Base-by-base conservation (phyloP, 2,888 invertebrate species). In the Melieria picta region DNA sequence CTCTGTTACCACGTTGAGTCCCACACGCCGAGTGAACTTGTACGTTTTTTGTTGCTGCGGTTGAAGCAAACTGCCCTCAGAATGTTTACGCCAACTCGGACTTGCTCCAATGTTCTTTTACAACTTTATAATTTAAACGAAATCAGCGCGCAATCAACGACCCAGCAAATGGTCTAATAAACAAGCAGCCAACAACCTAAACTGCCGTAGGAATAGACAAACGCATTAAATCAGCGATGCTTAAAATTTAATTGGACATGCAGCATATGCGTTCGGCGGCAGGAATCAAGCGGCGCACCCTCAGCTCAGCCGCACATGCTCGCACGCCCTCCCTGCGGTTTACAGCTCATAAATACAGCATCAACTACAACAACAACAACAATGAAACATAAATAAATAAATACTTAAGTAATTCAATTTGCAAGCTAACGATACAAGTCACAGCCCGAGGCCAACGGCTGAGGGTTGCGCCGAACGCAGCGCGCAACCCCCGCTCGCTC, bases 341-440 rank as follows among this genome's bases (percentile, higher is more conserved):
- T 30, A 30, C 30, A 30, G 30, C 30, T 30, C 30, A 30, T 30
- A 30, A 30, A 30, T 30, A 57, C 11, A 42, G 67, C 50, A 50
- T 42, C 69, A 61, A 55, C 46, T 16, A 13, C 63, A 30, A 57
- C 11, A 46, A 63, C 48, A 61, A 46, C 65, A 61, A 43, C 65
- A 60, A 65, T 60, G 58, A 30, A 75, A 78, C 72, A 75, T 74
- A 76, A 77, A 72, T 76, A 78, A 77, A 77, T 77, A 76, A 75
- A 76, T 76, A 73, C 74, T 72, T 73, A 74, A 77, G 75, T 78
- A 78, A 78, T 78, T 77, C 77, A 78, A 78, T 78, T 78, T 78
- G 76, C 76, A 78, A 78, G 76, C 76, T 78, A 78, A 78, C 77
- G 77, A 73, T 77, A 77, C 77, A 78, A 77, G 76, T 77, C 74